Conservation (phyloP, 2,797 vertebrate species). For the Lepidocolaptes lacrymiger region DNA sequence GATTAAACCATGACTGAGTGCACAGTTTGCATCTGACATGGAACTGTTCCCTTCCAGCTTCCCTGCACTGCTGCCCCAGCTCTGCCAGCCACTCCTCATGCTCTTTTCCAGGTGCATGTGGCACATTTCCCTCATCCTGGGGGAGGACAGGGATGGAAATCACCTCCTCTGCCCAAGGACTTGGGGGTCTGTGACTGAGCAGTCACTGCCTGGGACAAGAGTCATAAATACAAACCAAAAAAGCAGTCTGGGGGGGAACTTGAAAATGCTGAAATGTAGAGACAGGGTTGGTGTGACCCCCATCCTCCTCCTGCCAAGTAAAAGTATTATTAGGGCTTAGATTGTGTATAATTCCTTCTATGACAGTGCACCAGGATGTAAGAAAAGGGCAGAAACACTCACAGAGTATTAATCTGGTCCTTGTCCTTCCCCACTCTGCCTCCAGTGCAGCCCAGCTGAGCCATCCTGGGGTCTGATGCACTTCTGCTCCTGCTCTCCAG, state of each 20-base stretch:
- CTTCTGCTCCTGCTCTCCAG: not conserved
- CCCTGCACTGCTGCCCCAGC: not conserved
- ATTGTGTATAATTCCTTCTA: not conserved
- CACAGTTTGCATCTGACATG: fast-evolving
- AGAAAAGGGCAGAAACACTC: not conserved
- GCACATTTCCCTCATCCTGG: fast-evolving
- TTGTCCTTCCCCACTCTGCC: not conserved
- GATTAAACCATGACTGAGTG: not conserved
- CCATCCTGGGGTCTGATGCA: not conserved
- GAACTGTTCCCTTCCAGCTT: not conserved
- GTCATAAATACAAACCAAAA: not conserved
- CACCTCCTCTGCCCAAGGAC: not conserved
- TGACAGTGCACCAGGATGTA: not conserved
- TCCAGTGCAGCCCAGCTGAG: not conserved
- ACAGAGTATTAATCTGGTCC: not conserved
- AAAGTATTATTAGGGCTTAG: not conserved
- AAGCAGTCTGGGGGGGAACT: fast-evolving
- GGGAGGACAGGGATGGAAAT: not conserved
- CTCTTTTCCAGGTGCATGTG: not conserved
- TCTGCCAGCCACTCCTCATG: fast-evolving
- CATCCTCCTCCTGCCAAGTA: not conserved
- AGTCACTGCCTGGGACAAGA: not conserved
- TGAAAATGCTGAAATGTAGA: fast-evolving
- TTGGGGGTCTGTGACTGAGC: not conserved
- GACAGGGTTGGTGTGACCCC: not conserved